Evolutionary conservation across 2,797 vertebrate species (phyloP).

Genomic region (Enteromius mattozi): DNA sequence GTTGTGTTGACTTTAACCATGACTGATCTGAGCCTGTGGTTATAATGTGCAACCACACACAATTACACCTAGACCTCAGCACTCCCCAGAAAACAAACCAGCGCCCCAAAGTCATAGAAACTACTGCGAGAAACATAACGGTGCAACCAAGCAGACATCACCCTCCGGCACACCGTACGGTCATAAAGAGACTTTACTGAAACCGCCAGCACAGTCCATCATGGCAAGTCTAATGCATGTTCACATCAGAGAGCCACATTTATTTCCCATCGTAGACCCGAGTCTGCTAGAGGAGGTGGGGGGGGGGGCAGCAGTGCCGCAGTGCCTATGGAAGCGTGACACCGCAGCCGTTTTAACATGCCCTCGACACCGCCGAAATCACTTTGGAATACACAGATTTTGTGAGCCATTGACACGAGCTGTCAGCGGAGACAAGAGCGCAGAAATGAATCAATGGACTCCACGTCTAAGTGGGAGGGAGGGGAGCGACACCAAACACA

Average conservation of each 20-base stretch:
- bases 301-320: conserved; percentile 12
- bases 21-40: conserved; percentile 13
- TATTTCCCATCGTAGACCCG: conserved; percentile 43
- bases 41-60: not conserved
- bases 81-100: not conserved
- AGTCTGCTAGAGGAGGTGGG: not conserved
- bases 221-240: conserved; percentile 44
- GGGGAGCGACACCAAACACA: conserved; percentile 43
- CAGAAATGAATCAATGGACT: conserved; percentile 55
- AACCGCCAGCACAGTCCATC: conserved; percentile 52
- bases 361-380: conserved; percentile 42
- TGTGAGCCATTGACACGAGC: conserved; percentile 48
- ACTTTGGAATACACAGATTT: conserved; percentile 51
- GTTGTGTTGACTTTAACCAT: conserved; percentile 14
- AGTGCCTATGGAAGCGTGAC: conserved; percentile 50
- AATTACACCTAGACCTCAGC: conserved; percentile 9
- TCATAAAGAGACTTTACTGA: conserved; percentile 55
- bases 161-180: conserved; percentile 31
- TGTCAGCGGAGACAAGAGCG: conserved; percentile 68
- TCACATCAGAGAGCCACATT: conserved; percentile 44
- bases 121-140: conserved; percentile 12
- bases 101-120: conserved; percentile 34
- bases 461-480: conserved; percentile 51
- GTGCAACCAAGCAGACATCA: conserved; percentile 39
- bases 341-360: conserved; percentile 27